A percentile compares a stretch with the other conserved stretches of the same genome.
phyloP scores from a whole-genome alignment of 2,113 vertebrate species.

The Callipepla squamata region DNA sequence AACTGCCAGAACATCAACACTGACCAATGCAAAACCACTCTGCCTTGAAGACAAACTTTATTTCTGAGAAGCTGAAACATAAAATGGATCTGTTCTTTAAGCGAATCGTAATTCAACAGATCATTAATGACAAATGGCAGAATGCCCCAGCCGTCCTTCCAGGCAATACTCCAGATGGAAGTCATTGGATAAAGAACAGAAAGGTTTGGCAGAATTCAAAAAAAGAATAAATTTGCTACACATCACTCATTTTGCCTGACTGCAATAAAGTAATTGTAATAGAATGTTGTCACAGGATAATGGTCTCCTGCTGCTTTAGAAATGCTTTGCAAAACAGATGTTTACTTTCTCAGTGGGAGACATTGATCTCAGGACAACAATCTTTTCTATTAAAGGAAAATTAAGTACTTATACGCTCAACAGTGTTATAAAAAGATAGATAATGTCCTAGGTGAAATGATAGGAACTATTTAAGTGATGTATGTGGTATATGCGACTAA shows the following conservation, averaged over 20 bases:
- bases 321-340: conserved; percentile 66
- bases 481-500: background rate
- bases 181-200: conserved; percentile 44
- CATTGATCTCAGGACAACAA: conserved; percentile 7
- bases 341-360: conserved; percentile 62
- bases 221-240: conserved; percentile 52
- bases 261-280: conserved; percentile 66
- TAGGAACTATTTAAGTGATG: background rate
- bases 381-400: conserved; percentile 54
- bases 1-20: background rate
- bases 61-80: background rate
- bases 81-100: conserved; percentile 21
- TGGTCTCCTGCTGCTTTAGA: conserved; percentile 60
- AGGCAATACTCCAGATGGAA: conserved; percentile 62
- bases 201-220: conserved; percentile 41
- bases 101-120: conserved; percentile 27
- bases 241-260: conserved; percentile 62
- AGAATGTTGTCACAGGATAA: conserved; percentile 63
- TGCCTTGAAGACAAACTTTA: background rate
- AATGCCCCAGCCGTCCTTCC: conserved; percentile 28
- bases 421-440: background rate
- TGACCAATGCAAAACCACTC: background rate
- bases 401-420: conserved; percentile 19
- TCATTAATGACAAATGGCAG: conserved; percentile 50
- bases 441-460: background rate